phyloP scores from a whole-genome alignment of 1,140 invertebrate genomes.

The Leptonema lineaticorne region DNA sequence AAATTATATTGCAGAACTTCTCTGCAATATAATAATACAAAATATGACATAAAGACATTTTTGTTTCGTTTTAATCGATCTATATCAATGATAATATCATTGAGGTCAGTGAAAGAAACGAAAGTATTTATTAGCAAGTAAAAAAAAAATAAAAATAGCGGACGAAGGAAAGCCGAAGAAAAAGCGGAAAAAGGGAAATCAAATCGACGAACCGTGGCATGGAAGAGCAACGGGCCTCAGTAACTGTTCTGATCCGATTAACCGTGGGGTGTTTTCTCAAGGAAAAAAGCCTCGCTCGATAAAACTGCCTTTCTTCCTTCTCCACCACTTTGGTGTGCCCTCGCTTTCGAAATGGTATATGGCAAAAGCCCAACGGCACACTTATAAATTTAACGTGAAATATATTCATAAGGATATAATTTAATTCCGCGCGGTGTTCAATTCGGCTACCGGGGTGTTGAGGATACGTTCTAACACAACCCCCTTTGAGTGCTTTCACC shows the following conservation, averaged over 20 bases:
- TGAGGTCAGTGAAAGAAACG: no score
- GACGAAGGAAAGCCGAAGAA: background rate
- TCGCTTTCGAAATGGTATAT: constrained; percentile 40
- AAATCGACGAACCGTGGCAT: constrained; percentile 3
- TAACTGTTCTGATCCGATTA: constrained; percentile 40
- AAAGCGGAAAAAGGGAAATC: background rate
- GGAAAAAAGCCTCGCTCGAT: constrained; percentile 35
- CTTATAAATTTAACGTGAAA: constrained; percentile 43
- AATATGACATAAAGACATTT: no score
- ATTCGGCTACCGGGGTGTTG: constrained; percentile 7
- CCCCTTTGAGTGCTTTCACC: background rate
- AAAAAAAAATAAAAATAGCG: no score
- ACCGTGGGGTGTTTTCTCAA: background rate
- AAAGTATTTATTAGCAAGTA: no score
- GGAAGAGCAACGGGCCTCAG: background rate
- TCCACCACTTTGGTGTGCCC: no score
- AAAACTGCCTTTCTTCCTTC: constrained; percentile 34
- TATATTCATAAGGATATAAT: constrained; percentile 44
- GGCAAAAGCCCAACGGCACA: constrained; percentile 41
- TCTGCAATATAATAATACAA: no score
- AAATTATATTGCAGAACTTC: no score
- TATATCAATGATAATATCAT: no score
- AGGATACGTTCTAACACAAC: background rate
- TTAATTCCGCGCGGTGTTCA: constrained; percentile 40
- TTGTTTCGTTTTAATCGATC: no score